phyloP scores from a whole-genome alignment of 2,113 vertebrate species.

The Sisor rabdophorus region DNA sequence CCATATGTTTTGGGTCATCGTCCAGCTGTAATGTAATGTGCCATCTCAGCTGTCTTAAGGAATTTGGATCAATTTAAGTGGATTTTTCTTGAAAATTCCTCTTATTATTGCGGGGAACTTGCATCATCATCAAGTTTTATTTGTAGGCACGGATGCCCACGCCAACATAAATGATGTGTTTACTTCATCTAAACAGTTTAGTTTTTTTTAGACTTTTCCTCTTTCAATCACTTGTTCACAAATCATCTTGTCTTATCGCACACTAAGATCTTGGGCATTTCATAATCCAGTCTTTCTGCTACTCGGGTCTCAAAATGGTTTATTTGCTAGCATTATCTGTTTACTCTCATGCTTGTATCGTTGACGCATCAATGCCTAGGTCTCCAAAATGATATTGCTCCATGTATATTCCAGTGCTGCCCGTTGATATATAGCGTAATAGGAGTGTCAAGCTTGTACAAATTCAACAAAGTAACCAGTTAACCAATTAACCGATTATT shows the following conservation, averaged over 20 bases:
- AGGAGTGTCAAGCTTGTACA: too few relatives aligned
- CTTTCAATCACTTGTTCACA: neutral
- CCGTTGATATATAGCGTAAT: too few relatives aligned
- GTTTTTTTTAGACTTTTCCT: neutral
- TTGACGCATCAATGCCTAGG: neutral
- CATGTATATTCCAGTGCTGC: neutral
- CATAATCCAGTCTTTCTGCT: neutral
- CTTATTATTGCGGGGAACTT: neutral
- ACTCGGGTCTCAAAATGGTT: neutral
- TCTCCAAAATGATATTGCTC: neutral
- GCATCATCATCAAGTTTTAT: neutral
- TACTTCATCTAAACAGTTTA: neutral
- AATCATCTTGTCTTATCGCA: neutral
- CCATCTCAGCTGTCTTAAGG: neutral
- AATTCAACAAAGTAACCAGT: too few relatives aligned
- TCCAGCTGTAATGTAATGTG: neutral
- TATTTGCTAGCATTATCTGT: neutral
- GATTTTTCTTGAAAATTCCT: neutral
- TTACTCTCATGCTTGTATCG: neutral
- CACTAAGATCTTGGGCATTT: neutral
- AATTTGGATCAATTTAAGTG: neutral
- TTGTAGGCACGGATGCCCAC: neutral
- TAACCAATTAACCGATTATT: neutral
- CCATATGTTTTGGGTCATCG: slow-evolving; percentile 17
- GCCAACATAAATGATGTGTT: slow-evolving; percentile 4